Evolutionary conservation across 2,113 vertebrate species (phyloP).

Genomic region (Sterna hirundo): DNA sequence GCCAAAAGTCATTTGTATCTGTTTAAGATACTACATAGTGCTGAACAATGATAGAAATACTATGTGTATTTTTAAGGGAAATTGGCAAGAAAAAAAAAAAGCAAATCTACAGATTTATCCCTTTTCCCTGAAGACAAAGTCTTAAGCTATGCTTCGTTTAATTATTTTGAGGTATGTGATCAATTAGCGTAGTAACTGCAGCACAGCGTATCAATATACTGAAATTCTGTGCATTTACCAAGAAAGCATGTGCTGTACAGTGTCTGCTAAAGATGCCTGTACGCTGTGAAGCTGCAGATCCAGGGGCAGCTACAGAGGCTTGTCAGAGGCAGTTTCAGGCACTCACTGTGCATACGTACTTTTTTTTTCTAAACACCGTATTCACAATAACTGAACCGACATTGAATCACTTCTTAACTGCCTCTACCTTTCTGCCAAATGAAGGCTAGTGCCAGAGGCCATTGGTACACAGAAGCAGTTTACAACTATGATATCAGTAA

Average conservation of each 20-base stretch:
- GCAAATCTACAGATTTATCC: not conserved
- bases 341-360: not conserved
- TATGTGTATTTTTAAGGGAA: not conserved
- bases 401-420: not conserved
- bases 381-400: not conserved
- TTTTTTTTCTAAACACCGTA: not conserved
- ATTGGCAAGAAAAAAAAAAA: not conserved
- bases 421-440: not conserved
- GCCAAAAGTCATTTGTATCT: not conserved
- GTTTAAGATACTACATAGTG: not conserved
- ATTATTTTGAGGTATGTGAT: not conserved
- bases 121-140: not conserved
- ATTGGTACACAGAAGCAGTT: not conserved
- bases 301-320: not conserved
- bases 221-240: not conserved
- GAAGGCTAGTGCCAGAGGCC: not conserved
- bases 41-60: not conserved
- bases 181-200: not conserved
- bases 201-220: not conserved
- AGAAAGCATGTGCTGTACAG: not conserved
- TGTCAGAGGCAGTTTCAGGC: not conserved
- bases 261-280: not conserved
- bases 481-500: constrained; percentile 9
- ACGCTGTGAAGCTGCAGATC: not conserved
- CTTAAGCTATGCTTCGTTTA: not conserved